Evolutionary conservation across 2,113 vertebrate species (phyloP).

Genomic region (Pelodiscus sinensis): DNA sequence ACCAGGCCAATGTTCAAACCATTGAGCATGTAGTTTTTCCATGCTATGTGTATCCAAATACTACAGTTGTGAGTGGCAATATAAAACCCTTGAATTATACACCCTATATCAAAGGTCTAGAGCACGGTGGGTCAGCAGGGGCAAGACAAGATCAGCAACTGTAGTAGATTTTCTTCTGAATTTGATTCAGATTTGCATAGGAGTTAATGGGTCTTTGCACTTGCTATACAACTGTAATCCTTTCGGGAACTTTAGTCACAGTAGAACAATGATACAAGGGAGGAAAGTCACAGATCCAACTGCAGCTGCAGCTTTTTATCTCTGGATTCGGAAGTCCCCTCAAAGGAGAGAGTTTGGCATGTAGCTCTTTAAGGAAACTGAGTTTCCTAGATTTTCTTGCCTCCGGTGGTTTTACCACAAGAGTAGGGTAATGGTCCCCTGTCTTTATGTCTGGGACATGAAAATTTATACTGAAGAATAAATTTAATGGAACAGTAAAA

Average conservation of each 20-base stretch:
- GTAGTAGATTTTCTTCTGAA: background rate
- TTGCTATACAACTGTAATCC: background rate
- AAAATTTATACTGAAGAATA: conserved; percentile 1
- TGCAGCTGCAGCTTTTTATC: background rate
- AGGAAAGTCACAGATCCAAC: background rate
- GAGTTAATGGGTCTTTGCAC: background rate
- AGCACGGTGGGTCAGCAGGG: background rate
- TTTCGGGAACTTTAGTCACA: background rate
- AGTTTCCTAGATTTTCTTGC: background rate
- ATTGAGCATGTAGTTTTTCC: background rate
- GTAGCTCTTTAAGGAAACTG: background rate
- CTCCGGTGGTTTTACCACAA: background rate
- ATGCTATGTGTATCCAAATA: background rate
- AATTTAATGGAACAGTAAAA: background rate
- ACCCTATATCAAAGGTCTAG: background rate
- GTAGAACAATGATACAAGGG: background rate
- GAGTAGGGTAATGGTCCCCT: background rate
- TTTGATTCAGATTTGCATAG: fast-evolving
- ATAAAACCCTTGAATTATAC: background rate
- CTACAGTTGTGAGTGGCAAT: background rate
- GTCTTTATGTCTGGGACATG: background rate
- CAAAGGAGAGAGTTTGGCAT: too few species aligned
- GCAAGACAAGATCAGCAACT: background rate
- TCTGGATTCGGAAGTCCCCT: background rate
- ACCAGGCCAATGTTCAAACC: too few species aligned